These are phyloP conservation scores for Sinocyclocheilus anshuiensis DNA, from an alignment of 2,113 vertebrate species.

Conservation along the genomic window DNA sequence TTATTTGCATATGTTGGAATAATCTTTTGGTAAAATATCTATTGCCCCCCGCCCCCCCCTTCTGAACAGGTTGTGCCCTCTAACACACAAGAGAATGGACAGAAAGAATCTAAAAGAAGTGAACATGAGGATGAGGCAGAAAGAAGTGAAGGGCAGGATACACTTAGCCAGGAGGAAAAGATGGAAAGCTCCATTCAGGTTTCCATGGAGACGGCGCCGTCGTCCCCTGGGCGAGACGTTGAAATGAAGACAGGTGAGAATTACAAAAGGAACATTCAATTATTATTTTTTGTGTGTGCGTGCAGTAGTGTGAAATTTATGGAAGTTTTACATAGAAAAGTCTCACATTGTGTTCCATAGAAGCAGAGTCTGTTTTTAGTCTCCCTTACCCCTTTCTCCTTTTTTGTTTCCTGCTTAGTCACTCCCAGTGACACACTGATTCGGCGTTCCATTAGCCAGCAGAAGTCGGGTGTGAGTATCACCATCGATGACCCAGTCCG, in stretches of 20 bases:
- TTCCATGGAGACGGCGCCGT: conserved; percentile 74
- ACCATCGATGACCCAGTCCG: conserved; percentile 88
- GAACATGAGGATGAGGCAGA: conserved; percentile 70
- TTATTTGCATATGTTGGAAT: not conserved
- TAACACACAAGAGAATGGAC: conserved; percentile 84
- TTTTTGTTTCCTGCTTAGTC: conserved; percentile 55
- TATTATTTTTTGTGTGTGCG: too few relatives aligned
- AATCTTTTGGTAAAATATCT: not conserved
- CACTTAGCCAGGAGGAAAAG: conserved; percentile 63
- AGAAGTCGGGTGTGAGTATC: conserved; percentile 84
- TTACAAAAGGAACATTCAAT: not conserved
- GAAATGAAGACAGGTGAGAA: conserved; percentile 82
- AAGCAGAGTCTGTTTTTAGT: too few relatives aligned
- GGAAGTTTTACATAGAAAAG: not conserved
- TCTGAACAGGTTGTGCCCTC: conserved; percentile 76
- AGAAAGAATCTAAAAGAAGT: conserved; percentile 78
- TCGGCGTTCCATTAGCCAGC: conserved; percentile 87
- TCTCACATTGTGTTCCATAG: not conserved
- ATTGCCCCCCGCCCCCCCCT: not conserved
- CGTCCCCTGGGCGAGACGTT: conserved; percentile 73
- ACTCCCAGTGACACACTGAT: conserved; percentile 82
- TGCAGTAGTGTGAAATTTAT: not conserved
- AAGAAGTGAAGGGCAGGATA: conserved; percentile 61
- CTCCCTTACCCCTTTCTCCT: not conserved
- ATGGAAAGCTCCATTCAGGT: conserved; percentile 65